Base-by-base conservation (phyloP, 2,797 vertebrate species). In the Bradypus variegatus region DNA sequence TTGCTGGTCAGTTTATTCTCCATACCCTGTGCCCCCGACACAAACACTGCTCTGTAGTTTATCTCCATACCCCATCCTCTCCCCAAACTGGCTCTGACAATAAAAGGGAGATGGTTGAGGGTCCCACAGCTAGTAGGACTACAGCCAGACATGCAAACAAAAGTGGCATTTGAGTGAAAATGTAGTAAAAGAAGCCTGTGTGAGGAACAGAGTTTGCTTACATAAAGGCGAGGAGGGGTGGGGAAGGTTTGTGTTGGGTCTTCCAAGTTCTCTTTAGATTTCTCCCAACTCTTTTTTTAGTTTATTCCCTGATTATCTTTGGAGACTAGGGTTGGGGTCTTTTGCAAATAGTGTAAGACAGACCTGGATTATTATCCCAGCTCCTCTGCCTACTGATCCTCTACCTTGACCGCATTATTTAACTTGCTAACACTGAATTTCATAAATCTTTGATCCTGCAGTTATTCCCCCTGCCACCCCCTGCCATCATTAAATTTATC, bases 201-300 rank as follows among this genome's bases (percentile, higher is more conserved):
- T 55, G 80, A 77, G 81, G 67, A 93, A 80, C 72, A 48, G 76
- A 90, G 79, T 50, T 91, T 77, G 58, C 86, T 70, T 33, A 85
- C 70, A 64, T 19, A 67, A 76, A n/a, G 65, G 33, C 2, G 2
- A 75, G 91, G 38, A 85, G n/a, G 3, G 41, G 2, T 58, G 19
- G 5, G 69, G 29, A 45, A 21, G 79, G n/a, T 88, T 65, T 88
- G 76, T 12, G 2, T 81, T 88, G 79, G 76, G n/a, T 64, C 23
- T 41, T 76, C 86, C 41, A 62, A 33, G 72, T 89, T 85, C 29
- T 86, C 55, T 36, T 64, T 75, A 78, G 89, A 90, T 64, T 38
- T 45, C 55, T 86, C 70, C 75, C 50, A 23, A 65, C 90, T 79
- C 48, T 88, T 45, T 45, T 45, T 45, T 45, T 45, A 45, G 33